Conservation (phyloP, 2,797 vertebrate species). For the Sylvia borin region DNA sequence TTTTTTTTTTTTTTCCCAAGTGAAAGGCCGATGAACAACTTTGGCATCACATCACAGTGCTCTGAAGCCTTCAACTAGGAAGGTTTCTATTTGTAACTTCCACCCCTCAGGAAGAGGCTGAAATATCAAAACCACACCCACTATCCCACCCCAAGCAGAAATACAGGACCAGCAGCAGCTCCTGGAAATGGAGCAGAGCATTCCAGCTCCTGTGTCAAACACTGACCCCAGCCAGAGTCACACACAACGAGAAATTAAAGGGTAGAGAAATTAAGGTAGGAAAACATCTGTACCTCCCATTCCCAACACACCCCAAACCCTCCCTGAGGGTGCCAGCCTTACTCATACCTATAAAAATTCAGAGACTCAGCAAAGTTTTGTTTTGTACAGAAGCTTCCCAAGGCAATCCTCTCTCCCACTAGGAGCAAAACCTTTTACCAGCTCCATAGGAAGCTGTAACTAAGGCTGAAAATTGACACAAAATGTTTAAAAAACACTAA, state of each 20-base stretch:
- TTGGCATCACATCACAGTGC: background rate
- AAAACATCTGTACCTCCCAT: background rate
- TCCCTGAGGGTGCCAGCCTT: background rate
- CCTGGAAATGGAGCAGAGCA: background rate
- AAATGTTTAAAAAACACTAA: background rate
- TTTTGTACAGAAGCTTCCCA: background rate
- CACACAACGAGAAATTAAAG: background rate
- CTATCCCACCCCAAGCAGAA: background rate
- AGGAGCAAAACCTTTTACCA: background rate
- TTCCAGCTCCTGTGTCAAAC: background rate
- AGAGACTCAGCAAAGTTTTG: background rate
- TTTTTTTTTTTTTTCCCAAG: too few relatives aligned
- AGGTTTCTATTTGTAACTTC: background rate
- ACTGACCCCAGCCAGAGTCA: too few relatives aligned
- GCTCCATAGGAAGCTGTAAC: background rate
- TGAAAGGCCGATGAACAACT: background rate
- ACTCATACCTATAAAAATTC: too few relatives aligned
- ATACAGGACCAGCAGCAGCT: background rate
- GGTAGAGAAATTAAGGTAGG: background rate
- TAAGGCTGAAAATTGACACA: background rate
- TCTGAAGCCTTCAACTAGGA: background rate
- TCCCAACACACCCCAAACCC: background rate
- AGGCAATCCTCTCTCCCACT: background rate
- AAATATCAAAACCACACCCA: background rate
- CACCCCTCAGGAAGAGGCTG: background rate